Conservation (phyloP, 2,113 vertebrate genomes). For the Ceyx melanurus region DNA sequence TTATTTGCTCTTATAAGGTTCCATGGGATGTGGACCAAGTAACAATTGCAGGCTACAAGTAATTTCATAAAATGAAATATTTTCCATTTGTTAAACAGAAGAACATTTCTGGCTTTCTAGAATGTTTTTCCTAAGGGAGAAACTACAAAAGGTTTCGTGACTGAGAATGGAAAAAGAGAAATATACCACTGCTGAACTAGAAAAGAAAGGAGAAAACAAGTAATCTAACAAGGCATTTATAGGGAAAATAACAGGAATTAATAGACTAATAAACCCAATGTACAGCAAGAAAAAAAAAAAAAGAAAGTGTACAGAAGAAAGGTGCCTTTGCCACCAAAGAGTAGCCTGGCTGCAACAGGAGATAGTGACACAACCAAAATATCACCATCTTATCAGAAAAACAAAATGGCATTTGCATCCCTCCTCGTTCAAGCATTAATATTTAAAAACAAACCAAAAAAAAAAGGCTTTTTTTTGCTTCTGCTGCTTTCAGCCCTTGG, state of each 20-base stretch:
- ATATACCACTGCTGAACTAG: conserved; percentile 29
- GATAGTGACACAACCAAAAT: neutral
- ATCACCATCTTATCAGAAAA: neutral
- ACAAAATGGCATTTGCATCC: neutral
- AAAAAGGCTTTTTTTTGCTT: neutral
- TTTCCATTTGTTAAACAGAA: conserved; percentile 25
- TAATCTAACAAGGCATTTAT: neutral
- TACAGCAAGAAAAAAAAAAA: neutral
- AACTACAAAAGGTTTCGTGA: conserved; percentile 53
- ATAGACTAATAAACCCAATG: neutral
- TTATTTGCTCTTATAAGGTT: neutral
- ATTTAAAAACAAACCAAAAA: too few relatives aligned
- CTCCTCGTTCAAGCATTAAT: neutral
- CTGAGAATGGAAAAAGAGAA: neutral
- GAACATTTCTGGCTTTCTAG: conserved; percentile 21
- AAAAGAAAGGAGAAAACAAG: neutral
- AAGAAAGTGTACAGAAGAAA: neutral
- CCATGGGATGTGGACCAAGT: neutral
- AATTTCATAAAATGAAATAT: conserved; percentile 40
- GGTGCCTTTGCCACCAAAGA: neutral
- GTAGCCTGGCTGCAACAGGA: neutral
- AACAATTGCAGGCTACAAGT: neutral
- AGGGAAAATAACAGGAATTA: conserved; percentile 27
- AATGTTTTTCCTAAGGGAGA: conserved; percentile 14
- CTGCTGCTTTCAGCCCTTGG: neutral